Percentiles rank a stretch among this genome's conserved stretches.
phyloP scores from a whole-genome alignment of 2,888 invertebrate species.

The Nasonia oneida region DNA sequence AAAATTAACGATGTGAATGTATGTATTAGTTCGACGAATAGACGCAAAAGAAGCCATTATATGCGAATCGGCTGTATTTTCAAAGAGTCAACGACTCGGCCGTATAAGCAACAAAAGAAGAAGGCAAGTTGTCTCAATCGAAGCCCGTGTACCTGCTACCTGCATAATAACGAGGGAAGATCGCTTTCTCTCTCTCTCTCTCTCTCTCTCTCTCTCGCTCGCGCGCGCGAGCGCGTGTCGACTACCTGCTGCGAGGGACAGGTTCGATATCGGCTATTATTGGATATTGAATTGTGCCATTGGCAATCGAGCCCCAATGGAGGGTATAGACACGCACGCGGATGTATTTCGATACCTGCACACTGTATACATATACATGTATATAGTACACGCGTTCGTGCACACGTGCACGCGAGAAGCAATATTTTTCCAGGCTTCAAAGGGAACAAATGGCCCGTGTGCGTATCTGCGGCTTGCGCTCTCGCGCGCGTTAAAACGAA shows the following conservation, averaged over 20 bases:
- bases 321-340: constrained; percentile 36
- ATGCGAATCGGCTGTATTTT: not conserved
- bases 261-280: constrained; percentile 67
- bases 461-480: constrained; percentile 7
- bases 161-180: constrained; percentile 53
- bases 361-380: no score
- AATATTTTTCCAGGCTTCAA: constrained; percentile 39
- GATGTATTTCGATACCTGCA: constrained; percentile 48
- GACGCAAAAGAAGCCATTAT: no score
- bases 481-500: not conserved
- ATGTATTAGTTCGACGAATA: no score
- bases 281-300: constrained; percentile 69
- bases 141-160: constrained; percentile 67
- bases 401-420: not conserved
- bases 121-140: constrained; percentile 51
- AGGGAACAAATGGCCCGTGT: constrained; percentile 41
- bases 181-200: no score
- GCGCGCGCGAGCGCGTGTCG: constrained; percentile 63
- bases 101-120: constrained; percentile 58
- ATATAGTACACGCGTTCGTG: not conserved
- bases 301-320: constrained; percentile 67
- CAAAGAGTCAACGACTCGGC: constrained; percentile 57
- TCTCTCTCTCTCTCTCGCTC: no score
- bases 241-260: constrained; percentile 70
- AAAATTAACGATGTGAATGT: no score